Percentiles rank a stretch among this genome's conserved stretches.
Conservation (phyloP, 2,888 invertebrate species). For the Panorpa germanica region DNA sequence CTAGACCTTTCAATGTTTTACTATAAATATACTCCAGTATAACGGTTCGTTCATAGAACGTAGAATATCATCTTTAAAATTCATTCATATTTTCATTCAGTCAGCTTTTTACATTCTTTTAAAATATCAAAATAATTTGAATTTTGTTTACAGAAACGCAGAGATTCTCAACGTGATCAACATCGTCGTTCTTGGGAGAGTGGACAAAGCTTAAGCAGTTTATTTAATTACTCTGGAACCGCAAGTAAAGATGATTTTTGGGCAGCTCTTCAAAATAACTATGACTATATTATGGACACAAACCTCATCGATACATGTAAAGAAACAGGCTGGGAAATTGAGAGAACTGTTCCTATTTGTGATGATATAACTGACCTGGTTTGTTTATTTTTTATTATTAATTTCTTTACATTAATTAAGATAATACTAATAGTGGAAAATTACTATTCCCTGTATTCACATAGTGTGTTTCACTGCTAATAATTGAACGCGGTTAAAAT, state of each 20-base stretch:
- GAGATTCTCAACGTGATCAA: slow-evolving; percentile 43
- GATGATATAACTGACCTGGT: background rate
- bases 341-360: slow-evolving; percentile 3
- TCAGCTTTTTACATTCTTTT: slow-evolving; percentile 8
- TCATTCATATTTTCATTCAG: slow-evolving; percentile 3
- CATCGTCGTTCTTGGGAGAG: slow-evolving; percentile 65
- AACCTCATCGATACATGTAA: slow-evolving; percentile 80
- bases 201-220: slow-evolving; percentile 38
- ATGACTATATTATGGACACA: slow-evolving; percentile 90
- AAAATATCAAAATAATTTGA: slow-evolving; percentile 32
- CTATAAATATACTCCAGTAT: too few relatives aligned
- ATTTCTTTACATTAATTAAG: background rate
- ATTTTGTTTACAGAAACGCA: slow-evolving; percentile 16
- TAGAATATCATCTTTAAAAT: background rate
- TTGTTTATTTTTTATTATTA: background rate
- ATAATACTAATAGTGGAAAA: background rate
- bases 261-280: slow-evolving; percentile 79
- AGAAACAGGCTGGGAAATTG: slow-evolving; percentile 28
- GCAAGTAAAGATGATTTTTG: slow-evolving; percentile 68
- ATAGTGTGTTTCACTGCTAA: too few relatives aligned
- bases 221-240: slow-evolving; percentile 18
- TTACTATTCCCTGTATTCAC: background rate
- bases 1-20: too few relatives aligned
- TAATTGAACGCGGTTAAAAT: too few relatives aligned
- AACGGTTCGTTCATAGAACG: background rate